A percentile compares a stretch with the other conserved stretches of the same genome.
These are phyloP conservation scores for Taenaris catops DNA, from an alignment of 2,888 invertebrate genomes.

Conservation along the genomic window DNA sequence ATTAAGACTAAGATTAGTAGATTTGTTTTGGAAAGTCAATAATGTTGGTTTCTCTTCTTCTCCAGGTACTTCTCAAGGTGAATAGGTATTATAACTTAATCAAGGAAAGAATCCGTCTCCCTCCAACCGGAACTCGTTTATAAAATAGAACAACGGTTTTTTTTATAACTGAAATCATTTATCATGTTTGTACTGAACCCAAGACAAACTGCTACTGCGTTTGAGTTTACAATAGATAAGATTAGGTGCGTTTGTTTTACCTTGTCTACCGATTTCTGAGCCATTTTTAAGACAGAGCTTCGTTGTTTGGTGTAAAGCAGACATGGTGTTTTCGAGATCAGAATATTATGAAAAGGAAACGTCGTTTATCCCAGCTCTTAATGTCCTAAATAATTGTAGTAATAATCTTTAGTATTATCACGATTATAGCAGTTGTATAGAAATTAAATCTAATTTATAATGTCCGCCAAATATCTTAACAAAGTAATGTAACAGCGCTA, in stretches of 20 bases:
- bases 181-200: constrained; percentile 75
- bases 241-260: constrained; percentile 72
- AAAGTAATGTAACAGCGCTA: too few relatives aligned
- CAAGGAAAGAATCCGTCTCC: constrained; percentile 63
- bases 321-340: constrained; percentile 46
- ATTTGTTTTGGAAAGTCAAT: constrained; percentile 27
- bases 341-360: constrained; percentile 19
- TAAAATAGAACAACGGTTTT: constrained; percentile 70
- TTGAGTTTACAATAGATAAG: constrained; percentile 76
- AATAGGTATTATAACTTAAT: constrained; percentile 75
- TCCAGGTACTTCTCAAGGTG: constrained; percentile 79
- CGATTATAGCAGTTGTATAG: too few relatives aligned
- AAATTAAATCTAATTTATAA: too few relatives aligned
- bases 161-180: constrained; percentile 75
- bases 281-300: constrained; percentile 68
- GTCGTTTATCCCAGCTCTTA: constrained; percentile 2
- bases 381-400: not conserved
- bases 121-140: constrained; percentile 72
- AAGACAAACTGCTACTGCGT: constrained; percentile 77
- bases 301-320: constrained; percentile 60
- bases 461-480: too few relatives aligned
- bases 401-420: not conserved
- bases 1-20: constrained; percentile 15
- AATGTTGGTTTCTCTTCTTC: constrained; percentile 72
- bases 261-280: constrained; percentile 67